phyloP scores from a whole-genome alignment of 1,140 invertebrate species.

The Cotesia vestalis region DNA sequence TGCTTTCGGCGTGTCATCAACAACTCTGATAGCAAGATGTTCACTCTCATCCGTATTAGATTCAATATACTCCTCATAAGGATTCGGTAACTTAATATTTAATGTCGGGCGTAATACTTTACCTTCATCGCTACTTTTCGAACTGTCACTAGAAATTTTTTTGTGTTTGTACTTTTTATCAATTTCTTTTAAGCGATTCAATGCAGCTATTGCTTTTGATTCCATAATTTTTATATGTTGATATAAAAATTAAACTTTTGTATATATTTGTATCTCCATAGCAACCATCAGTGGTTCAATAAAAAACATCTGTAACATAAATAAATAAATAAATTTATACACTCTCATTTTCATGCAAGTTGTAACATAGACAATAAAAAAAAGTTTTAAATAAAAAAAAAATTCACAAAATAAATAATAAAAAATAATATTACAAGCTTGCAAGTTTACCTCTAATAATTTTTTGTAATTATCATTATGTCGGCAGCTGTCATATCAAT shows the following conservation, averaged over 20 bases:
- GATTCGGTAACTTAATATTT: slow-evolving; percentile 44
- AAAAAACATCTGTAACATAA: too few relatives aligned
- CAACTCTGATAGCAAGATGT: slow-evolving; percentile 11
- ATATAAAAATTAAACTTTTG: neutral
- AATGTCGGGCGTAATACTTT: slow-evolving; percentile 33
- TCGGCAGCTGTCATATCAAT: neutral
- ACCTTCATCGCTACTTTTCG: slow-evolving; percentile 17
- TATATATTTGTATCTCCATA: neutral
- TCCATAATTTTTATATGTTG: slow-evolving; percentile 42
- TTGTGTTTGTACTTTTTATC: slow-evolving; percentile 55
- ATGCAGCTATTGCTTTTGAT: slow-evolving; percentile 52
- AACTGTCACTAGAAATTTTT: slow-evolving; percentile 40
- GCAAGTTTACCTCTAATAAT: too few relatives aligned
- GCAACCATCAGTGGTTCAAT: too few relatives aligned
- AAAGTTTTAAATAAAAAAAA: too few relatives aligned
- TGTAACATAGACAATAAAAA: too few relatives aligned
- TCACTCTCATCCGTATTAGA: slow-evolving; percentile 19
- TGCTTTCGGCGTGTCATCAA: neutral
- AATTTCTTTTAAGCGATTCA: slow-evolving; percentile 52
- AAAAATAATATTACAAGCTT: too few relatives aligned
- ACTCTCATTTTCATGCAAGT: too few relatives aligned
- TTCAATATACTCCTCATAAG: slow-evolving; percentile 34
- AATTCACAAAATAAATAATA: too few relatives aligned
- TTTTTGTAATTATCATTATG: too few relatives aligned
- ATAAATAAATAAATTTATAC: too few relatives aligned